Base-by-base conservation (phyloP, 2,113 vertebrate species). In the Craseonycteris thonglongyai region DNA sequence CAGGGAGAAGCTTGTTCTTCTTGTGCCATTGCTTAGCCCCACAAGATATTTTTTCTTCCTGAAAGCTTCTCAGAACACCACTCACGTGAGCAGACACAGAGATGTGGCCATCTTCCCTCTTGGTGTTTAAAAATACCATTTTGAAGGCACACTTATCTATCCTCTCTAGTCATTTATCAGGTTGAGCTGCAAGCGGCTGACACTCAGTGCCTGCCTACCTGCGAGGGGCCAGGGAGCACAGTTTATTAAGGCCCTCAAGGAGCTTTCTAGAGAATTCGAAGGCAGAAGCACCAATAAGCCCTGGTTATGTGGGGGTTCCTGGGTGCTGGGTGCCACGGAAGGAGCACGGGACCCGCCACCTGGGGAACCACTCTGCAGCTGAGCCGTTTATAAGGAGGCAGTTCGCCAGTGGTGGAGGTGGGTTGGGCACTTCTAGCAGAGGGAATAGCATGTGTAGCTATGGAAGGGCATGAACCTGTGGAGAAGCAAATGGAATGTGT, bases 131-230 rank as follows among this genome's bases (percentile, higher is more conserved):
- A 96, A 95, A 96, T 91, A 94, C n/a, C 69, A 51, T 90, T 94
- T 94, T 92, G 96, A 95, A 98, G 40, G 18, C 92, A 47, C 90
- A 21, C 89, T 96, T 95, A 19, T 94, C 93, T 97, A 6, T 45
- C 74, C 88, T 84, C 65, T 45, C 54, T 42, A 56, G 76, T 58
- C 59, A 26, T 75, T 71, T 94, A 28, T 51, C 61, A 85, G 22
- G 26, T 21, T 59, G 40, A 63, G 49, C 18, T 56, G 45, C 4
- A 26, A 30, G 22, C 1, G 18, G 56, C 38, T 26, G 18, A 1
- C n/a, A 10, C 2, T 19, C 14, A 22, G 16, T 3, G 2, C 38
- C 19, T 75, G 74, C 38, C 19, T 75, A 68, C 54, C 65, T n/a
- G 26, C 4, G 14, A 33, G 49, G 49, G 40, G 30, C 16, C 40